Evolutionary conservation across 1,140 invertebrate genomes (phyloP), one percentile per base, ranked within the genome.

Genomic region (Papilio glaucus): DNA sequence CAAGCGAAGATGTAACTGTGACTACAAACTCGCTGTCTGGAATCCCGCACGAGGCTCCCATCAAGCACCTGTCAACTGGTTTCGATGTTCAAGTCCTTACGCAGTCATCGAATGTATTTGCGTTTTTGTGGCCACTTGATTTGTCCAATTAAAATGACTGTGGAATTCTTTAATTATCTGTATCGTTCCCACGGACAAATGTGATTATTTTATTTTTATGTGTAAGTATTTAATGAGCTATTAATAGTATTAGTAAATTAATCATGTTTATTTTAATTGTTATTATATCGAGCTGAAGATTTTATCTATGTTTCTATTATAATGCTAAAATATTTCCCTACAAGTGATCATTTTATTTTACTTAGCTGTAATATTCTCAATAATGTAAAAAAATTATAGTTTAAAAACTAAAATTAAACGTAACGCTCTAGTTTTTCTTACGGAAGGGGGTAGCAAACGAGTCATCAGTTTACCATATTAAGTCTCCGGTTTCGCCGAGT

Each of bases 51-150:
- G 24, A 26, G 10, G 21, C 21, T 57, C 3, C 24, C 49, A 10
- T 57, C 49, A 57, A 53, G 8, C 49, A 57, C 49, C 49, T 57
- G 62, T 39, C 37, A 65, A 65, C 62, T 38, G 33, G 62, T 65
- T 65, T 65, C 21, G 33, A 21, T n/a, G 39, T 65, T 29, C 62
- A 39, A 65, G 62, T 65, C 62, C 62, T 38, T 65, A 65, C 6
- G 9, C 62, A 39, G 33, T 38, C 61, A 39, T 37, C 62, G 62
- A 65, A 65, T 41, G 37, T 18, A 18, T 37, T 7, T 8, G 37
- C 29, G n/a, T 65, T 65, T 39, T 65, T 65, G 29, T 18, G n/a
- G 21, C 15, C 15, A 18, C 62, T 65, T 39, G 29, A 38, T 65
- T 38, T 24, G 33, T 39, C 62, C 33, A 65, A 39, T 65, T 38